These are phyloP conservation scores for Trochalopteron elliotii DNA, from an alignment of 2,113 vertebrate species.

Conservation along the genomic window DNA sequence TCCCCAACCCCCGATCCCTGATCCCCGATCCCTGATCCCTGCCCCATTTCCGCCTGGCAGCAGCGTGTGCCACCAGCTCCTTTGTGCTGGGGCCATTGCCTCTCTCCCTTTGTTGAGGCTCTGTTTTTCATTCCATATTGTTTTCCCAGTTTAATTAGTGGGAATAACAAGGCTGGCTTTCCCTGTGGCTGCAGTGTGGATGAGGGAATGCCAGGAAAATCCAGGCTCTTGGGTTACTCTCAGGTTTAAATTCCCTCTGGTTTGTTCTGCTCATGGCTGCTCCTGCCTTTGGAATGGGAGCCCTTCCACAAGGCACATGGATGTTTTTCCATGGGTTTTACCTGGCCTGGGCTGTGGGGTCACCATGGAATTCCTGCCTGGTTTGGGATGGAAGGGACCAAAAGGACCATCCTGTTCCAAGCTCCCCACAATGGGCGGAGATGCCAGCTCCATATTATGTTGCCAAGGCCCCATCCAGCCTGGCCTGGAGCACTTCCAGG, in stretches of 20 bases:
- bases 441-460: too few species aligned
- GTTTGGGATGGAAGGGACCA: too few species aligned
- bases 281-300: neutral
- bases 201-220: rapidly evolving
- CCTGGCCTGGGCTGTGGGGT: neutral
- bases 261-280: rapidly evolving
- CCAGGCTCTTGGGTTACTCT: rapidly evolving
- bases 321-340: rapidly evolving
- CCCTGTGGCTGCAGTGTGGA: rapidly evolving
- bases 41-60: rapidly evolving
- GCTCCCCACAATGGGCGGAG: neutral
- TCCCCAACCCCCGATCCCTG: too few species aligned
- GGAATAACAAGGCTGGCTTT: neutral
- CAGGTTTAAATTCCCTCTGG: neutral
- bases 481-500: neutral
- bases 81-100: neutral
- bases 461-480: neutral
- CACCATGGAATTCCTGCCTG: too few species aligned
- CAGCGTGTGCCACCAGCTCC: rapidly evolving
- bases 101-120: neutral
- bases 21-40: neutral
- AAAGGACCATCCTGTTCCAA: neutral
- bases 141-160: neutral
- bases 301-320: rapidly evolving
- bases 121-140: neutral